Base-by-base conservation (phyloP, 2,113 vertebrate species). In the Crotalus horridus region DNA sequence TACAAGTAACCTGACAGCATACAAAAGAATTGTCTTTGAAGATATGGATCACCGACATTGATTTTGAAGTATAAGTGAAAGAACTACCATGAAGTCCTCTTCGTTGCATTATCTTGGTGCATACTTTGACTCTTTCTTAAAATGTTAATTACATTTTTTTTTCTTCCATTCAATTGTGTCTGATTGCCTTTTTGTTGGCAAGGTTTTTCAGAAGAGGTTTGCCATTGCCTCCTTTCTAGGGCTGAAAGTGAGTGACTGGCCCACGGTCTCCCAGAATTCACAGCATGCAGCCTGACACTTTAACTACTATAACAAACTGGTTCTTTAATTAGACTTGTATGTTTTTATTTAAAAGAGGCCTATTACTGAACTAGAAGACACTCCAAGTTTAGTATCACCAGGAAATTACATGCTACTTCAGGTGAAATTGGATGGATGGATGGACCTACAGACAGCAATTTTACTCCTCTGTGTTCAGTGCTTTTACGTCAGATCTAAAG, bases 1-100 rank as follows among this genome's bases (percentile, higher is more conserved):
- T 96, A 92, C 92, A 95, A 93, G 89, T 90, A 95, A 94, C 89
- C 93, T 94, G 92, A 91, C 93, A 93, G 64, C 11, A 90, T 87
- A 87, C 91, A 56, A 94, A 94, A 93, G 96, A 96, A 95, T 95
- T 94, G 92, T 92, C 90, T 94, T 95, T 92, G 92, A 93, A 94
- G 94, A 92, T 91, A 39, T 0, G 87, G 94, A 94, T 95, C 59
- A 89, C 64, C 94, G 96, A 96, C 95, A 87, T 59, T 8, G 0
- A 89, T 95, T 97, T 97, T 95, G 96, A 97, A 96, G 96, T 95
- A 92, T 88, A 95, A 96, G 95, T 96, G 94, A 96, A 97, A 95
- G 94, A 92, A 95, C 64, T 94, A 64, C 92, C 86, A 88, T 17
- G 33, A 89, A 93, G 58, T 94, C 90, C 88, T 92, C 94, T 93